Evolutionary conservation across 2,113 vertebrate genomes (phyloP), one percentile per base, ranked within the genome.

Genomic region (Macquaria australasica): DNA sequence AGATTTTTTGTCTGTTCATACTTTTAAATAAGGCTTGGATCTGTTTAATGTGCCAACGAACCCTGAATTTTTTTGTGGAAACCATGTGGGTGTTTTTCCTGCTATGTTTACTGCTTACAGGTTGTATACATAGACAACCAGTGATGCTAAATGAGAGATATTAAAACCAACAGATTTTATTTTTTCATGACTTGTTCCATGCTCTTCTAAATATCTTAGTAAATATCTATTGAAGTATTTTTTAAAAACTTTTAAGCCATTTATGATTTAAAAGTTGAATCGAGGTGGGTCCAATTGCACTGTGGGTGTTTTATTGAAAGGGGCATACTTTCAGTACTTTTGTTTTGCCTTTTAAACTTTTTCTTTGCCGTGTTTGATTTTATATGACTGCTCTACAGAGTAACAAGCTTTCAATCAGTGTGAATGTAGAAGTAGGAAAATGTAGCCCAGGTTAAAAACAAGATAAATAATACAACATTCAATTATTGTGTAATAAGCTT

Each of bases 221-320:
- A 14, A 7, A 8, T 21, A 12, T 59, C 12, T 37, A 4, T 31
- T 34, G 1, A 48, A 48, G 9, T 23, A n/a, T 63, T 51, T 6
- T 56, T 41, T 21, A 4, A 4, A 4, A 0, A 25, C 4, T 56
- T 74, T 74, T 21, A 82, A 56, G 8, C 21, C 25, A 20, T 62
- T 50, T 55, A 31, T 50, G 15, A 58, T 81, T 75, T 3, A 37
- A 31, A 66, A 45, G 12, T 41, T 25, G 0, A n/a, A 43, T 55
- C 37, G n/a, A 70, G 68, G 21, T 82, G 11, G 62, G 20, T 79
- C 10, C 58, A 51, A 28, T 64, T 79, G 28, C 63, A 15, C 34
- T 18, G 14, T 64, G 8, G 11, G 62, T 15, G 56, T 15, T 48
- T 12, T 48, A 48, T 48, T 48, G 12, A 48, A 48, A 48, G 45